Evolutionary conservation across 2,797 vertebrate species (phyloP).

Genomic region (Hypotaenidia philippensis): DNA sequence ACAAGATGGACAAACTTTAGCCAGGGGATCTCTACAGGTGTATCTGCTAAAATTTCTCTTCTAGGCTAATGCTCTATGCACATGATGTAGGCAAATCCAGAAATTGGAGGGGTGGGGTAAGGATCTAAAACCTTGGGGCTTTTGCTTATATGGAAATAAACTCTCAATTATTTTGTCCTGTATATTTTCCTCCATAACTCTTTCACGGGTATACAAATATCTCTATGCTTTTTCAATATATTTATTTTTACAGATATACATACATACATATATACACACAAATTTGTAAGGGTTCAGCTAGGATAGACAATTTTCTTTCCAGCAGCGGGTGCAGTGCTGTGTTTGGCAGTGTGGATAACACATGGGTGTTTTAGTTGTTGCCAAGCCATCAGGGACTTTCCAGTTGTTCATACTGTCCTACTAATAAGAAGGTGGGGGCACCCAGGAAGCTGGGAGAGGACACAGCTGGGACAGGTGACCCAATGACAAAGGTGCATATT

Average conservation of each 20-base stretch:
- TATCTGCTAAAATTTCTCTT: not conserved
- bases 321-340: too few relatives aligned
- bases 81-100: not conserved
- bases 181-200: not conserved
- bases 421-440: too few relatives aligned
- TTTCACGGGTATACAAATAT: not conserved
- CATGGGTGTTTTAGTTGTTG: too few relatives aligned
- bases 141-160: not conserved
- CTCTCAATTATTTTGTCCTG: not conserved
- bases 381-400: too few relatives aligned
- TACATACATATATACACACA: accelerated
- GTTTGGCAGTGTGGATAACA: too few relatives aligned
- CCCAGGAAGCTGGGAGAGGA: too few relatives aligned
- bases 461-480: too few relatives aligned
- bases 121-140: not conserved
- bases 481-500: not conserved
- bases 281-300: not conserved
- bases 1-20: not conserved
- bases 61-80: not conserved
- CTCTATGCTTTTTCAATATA: not conserved
- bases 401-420: too few relatives aligned
- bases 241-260: not conserved
- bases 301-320: too few relatives aligned
- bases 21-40: not conserved
- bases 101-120: not conserved